A percentile compares a stretch with the other conserved stretches of the same genome.
Conservation (phyloP, 2,113 vertebrate genomes). For the Notothenia coriiceps region DNA sequence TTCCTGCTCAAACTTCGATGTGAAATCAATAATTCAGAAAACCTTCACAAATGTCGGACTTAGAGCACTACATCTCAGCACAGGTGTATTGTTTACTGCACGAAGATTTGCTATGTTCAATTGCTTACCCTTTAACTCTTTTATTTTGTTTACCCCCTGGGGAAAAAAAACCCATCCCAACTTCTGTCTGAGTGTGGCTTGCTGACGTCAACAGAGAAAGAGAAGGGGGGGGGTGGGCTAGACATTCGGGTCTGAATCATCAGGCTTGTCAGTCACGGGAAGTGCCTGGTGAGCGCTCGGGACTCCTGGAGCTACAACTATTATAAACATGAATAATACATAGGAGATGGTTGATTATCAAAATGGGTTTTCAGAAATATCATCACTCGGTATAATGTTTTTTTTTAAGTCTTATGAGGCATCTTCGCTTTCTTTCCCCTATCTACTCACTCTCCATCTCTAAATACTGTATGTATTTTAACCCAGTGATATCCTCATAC, state of each 20-base stretch:
- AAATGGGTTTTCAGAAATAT: conserved; percentile 37
- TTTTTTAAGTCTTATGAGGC: neutral
- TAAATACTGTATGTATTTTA: neutral
- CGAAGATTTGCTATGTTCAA: conserved; percentile 7
- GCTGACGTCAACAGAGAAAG: conserved; percentile 51
- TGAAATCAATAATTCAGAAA: conserved; percentile 26
- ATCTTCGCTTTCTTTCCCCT: neutral
- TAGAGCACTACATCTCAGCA: neutral
- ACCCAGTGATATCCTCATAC: neutral
- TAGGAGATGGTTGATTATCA: conserved; percentile 23
- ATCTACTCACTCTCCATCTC: neutral
- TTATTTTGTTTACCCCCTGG: conserved; percentile 31
- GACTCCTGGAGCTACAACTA: conserved; percentile 13
- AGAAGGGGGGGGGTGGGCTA: neutral
- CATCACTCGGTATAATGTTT: neutral
- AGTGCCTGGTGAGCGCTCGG: conserved; percentile 25
- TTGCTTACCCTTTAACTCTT: conserved; percentile 8
- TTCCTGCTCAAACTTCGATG: conserved; percentile 2
- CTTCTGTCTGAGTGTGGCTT: neutral
- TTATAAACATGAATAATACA: conserved; percentile 67
- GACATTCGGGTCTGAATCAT: conserved; percentile 50
- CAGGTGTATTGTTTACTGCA: conserved; percentile 35
- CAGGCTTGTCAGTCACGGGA: conserved; percentile 59
- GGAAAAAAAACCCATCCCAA: conserved; percentile 7
- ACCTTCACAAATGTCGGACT: conserved; percentile 21